Evolutionary conservation across 2,113 vertebrate species (phyloP).

Genomic region (Cathartes aura): DNA sequence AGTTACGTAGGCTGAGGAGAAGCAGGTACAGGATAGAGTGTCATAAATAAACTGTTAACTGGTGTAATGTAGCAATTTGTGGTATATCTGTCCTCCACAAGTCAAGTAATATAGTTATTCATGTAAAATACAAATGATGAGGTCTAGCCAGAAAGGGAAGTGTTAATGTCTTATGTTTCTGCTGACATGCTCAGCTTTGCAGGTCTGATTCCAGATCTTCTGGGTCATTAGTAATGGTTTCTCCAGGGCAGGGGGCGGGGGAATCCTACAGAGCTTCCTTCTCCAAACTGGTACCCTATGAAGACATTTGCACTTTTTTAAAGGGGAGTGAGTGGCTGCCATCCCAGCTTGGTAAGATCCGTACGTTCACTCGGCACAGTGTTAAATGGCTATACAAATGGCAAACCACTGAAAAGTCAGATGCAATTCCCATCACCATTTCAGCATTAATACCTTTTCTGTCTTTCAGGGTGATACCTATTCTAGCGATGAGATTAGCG

Average conservation of each 20-base stretch:
- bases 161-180: background rate
- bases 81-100: background rate
- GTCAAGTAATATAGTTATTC: background rate
- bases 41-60: background rate
- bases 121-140: background rate
- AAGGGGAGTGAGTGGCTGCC: background rate
- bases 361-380: fast-evolving
- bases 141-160: background rate
- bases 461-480: background rate
- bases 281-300: background rate
- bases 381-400: background rate
- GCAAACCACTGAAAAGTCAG: background rate
- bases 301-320: background rate
- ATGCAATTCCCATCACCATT: background rate
- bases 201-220: background rate
- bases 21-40: background rate
- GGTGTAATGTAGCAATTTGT: background rate
- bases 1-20: background rate
- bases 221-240: background rate
- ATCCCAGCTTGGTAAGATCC: background rate
- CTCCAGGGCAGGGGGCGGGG: background rate
- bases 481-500: background rate
- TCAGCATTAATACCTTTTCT: background rate
- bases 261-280: background rate
- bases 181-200: background rate